Base-by-base conservation (phyloP, 2,888 invertebrate genomes). In the Subacronicta megacephala region DNA sequence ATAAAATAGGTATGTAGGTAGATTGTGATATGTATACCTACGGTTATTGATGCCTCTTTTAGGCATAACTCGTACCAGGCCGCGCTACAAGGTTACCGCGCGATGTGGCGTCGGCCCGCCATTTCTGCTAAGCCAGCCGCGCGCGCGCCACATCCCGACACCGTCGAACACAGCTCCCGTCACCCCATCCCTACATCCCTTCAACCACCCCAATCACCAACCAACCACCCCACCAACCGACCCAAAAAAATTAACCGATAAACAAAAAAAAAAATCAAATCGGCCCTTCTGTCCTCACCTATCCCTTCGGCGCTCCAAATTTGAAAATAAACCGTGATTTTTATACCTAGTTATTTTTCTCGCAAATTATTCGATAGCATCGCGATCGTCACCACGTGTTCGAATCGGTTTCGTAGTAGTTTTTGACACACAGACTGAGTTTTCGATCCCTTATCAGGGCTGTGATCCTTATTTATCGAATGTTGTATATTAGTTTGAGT, bases 81-180 rank as follows among this genome's bases (percentile, higher is more conserved):
- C 77, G 78, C 55, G 58, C 51, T 60, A 73, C 82, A 83, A 83
- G 87, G 87, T 82, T 83, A 82, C 66, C 67, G 80, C 65, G 71
- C 69, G 73, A 42, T 64, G 58, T 58, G 57, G 59, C 62, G 61
- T 55, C 67, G 52, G 62, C 74, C 77, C 83, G 88, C 88, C 91
- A 90, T 89, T 90, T 83, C 82, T 81, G 65, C 75, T 65, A 62
- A 73, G 87, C 60, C 44, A 73, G 78, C 75, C 89, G 88, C 77
- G 81, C 87, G 88, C 80, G 87, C 84, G 80, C 81, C 81, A 85
- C 82, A 55, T 77, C 70, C 71, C 62, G 60, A 52, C 68, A 57
- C 46, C 51, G 53, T 33, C 26, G 46, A 47, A 62, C 61, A 51
- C 43, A 45, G 61, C 66, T 63, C 66, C 65, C 63, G 61, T 41